Percentiles rank a stretch among this genome's conserved stretches.
These are phyloP conservation scores for Cladorhizidae sp. DNA, from an alignment of 37 sponge, comb jelly and placozoan species.

Conservation along the genomic window DNA sequence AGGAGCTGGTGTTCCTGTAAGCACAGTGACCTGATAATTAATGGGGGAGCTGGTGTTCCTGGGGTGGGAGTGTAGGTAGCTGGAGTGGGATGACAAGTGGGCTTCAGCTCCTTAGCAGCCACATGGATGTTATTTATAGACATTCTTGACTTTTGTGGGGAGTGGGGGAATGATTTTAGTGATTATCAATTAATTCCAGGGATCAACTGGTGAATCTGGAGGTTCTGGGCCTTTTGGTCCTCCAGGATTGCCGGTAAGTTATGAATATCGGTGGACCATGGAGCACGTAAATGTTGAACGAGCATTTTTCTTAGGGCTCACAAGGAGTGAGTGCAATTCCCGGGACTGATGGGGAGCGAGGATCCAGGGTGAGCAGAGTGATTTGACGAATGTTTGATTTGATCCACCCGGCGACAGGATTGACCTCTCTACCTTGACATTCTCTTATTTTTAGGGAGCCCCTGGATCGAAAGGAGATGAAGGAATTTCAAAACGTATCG, in stretches of 20 bases:
- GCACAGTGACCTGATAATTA: no score
- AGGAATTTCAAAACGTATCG: not conserved
- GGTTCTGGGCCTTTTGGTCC: slow-evolving; percentile 36
- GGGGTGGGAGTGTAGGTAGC: no score
- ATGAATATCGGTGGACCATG: not conserved
- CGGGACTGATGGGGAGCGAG: slow-evolving; percentile 52
- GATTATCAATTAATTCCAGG: no score
- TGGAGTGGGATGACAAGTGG: no score
- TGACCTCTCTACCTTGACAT: not conserved
- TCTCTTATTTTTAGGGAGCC: slow-evolving; percentile 7
- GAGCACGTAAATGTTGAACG: not conserved
- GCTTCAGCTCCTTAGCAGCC: no score
- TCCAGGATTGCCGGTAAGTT: slow-evolving; percentile 40
- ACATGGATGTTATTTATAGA: no score
- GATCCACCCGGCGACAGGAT: not conserved
- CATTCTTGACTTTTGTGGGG: no score
- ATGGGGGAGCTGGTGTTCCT: no score
- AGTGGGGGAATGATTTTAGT: no score
- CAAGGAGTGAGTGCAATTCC: slow-evolving; percentile 35
- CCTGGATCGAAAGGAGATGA: slow-evolving; percentile 23
- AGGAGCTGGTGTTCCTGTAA: not conserved
- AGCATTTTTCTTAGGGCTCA: slow-evolving; percentile 19
- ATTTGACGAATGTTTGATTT: not conserved
- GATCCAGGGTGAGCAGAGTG: slow-evolving; percentile 23
- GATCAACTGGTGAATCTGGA: slow-evolving; percentile 30